A percentile compares a stretch with the other conserved stretches of the same genome.
These are phyloP conservation scores for Gymnocheta viridis DNA, from an alignment of 2,888 invertebrate species.

Conservation along the genomic window DNA sequence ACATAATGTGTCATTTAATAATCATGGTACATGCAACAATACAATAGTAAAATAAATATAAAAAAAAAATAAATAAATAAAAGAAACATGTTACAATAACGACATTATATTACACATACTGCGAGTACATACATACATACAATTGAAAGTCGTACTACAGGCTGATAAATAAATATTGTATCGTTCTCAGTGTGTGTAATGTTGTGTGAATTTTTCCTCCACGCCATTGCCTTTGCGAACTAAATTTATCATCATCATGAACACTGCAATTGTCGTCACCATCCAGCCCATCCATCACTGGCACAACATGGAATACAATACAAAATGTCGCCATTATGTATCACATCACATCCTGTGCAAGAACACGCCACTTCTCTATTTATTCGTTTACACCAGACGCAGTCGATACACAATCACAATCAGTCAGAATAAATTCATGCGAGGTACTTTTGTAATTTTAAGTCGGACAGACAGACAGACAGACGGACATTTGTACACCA, in stretches of 20 bases:
- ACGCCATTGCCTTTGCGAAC: slow-evolving; percentile 40
- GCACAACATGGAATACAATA: slow-evolving; percentile 64
- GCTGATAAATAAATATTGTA: slow-evolving; percentile 36
- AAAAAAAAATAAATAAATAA: slow-evolving; percentile 50
- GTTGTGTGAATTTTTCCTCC: slow-evolving; percentile 49
- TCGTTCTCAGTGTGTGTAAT: slow-evolving; percentile 50
- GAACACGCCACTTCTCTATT: slow-evolving; percentile 39
- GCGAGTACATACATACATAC: background rate
- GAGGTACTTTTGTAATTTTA: slow-evolving; percentile 18
- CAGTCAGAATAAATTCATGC: slow-evolving; percentile 17
- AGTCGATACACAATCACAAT: slow-evolving; percentile 32
- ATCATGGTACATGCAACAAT: slow-evolving; percentile 74
- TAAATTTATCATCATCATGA: slow-evolving; percentile 22
- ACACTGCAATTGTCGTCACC: slow-evolving; percentile 55
- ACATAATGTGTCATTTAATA: slow-evolving; percentile 81
- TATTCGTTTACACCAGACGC: slow-evolving; percentile 51
- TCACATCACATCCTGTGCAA: slow-evolving; percentile 60
- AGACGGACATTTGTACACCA: background rate
- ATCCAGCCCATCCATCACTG: slow-evolving; percentile 58
- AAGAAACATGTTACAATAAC: slow-evolving; percentile 70
- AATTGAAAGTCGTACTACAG: slow-evolving; percentile 22
- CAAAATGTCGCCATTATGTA: slow-evolving; percentile 70
- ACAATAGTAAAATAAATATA: slow-evolving; percentile 72
- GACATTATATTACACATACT: slow-evolving; percentile 48
- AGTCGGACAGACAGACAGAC: background rate